Evolutionary conservation across 1,140 invertebrate species (phyloP).

Genomic region (Pentalonia nigronervosa): DNA sequence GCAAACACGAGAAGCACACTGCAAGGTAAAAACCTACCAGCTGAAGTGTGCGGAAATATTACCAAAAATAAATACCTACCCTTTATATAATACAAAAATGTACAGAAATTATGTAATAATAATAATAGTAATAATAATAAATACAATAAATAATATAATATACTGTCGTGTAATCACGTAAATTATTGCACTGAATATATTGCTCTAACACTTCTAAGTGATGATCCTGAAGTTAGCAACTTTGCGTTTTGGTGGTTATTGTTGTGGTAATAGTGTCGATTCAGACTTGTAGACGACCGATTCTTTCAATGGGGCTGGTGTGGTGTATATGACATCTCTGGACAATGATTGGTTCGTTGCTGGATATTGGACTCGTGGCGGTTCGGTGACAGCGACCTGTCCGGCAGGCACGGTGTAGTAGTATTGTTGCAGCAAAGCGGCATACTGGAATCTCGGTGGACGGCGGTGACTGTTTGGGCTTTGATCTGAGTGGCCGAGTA

Average conservation of each 20-base stretch:
- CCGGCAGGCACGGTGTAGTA: background rate
- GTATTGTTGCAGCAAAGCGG: background rate
- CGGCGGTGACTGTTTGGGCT: background rate
- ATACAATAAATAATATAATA: too few species aligned
- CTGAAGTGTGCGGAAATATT: background rate
- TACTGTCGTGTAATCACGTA: too few species aligned
- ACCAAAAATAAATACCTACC: background rate
- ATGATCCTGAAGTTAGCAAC: background rate
- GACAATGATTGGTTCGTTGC: background rate
- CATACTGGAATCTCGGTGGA: background rate
- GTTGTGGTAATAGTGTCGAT: background rate
- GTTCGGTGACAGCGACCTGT: background rate
- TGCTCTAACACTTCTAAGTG: background rate
- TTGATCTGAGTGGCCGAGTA: background rate
- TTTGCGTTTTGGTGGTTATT: background rate
- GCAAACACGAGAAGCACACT: background rate
- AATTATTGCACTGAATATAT: too few species aligned
- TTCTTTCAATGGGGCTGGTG: background rate
- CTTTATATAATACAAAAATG: background rate
- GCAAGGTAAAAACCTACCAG: background rate
- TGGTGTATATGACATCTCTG: slow-evolving; percentile 12
- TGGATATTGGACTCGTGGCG: slow-evolving; percentile 9
- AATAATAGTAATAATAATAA: background rate
- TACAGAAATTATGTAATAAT: background rate
- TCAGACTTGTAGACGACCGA: slow-evolving; percentile 22